phyloP scores from a whole-genome alignment of 1,140 invertebrate genomes.

The Platyura marginata region DNA sequence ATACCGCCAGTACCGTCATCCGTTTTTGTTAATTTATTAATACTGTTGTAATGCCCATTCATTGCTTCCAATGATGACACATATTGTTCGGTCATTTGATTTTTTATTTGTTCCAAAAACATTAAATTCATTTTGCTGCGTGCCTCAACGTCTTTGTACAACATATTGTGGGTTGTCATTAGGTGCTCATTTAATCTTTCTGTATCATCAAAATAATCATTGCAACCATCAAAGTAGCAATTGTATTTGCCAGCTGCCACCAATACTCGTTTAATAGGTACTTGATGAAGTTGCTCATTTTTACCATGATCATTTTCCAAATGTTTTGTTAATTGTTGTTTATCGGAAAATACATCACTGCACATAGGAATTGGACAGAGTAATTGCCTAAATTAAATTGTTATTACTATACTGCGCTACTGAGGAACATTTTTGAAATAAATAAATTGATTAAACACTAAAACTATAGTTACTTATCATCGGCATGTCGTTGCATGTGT shows the following conservation, averaged over 20 bases:
- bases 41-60: too few relatives aligned
- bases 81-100: neutral
- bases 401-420: too few relatives aligned
- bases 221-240: constrained; percentile 3
- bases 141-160: neutral
- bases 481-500: constrained; percentile 22
- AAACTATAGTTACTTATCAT: constrained; percentile 12
- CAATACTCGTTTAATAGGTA: constrained; percentile 16
- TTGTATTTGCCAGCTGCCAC: constrained; percentile 15
- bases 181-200: neutral
- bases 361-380: constrained; percentile 11
- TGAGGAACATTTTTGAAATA: neutral
- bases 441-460: neutral
- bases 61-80: neutral
- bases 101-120: neutral
- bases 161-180: neutral
- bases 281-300: neutral
- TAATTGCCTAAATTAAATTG: neutral
- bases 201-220: neutral
- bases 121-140: neutral
- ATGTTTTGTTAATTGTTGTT: constrained; percentile 22
- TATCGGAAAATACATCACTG: constrained; percentile 20
- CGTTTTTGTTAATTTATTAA: too few relatives aligned
- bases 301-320: constrained; percentile 16
- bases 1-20: too few relatives aligned